Conservation (phyloP, 2,888 invertebrate species). For the Oligia fasciuncula region DNA sequence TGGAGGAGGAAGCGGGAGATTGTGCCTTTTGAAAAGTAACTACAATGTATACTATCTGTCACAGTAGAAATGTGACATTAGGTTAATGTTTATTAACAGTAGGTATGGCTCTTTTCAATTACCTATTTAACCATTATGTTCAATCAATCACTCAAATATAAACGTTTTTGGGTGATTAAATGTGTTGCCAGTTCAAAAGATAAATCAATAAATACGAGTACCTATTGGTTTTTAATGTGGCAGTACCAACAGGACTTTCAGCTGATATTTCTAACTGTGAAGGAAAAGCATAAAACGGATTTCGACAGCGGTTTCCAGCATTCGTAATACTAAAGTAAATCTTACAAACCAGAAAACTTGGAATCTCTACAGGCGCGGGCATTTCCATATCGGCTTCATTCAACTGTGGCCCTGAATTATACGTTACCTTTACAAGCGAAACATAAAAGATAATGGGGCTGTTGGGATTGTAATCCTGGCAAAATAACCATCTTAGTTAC, state of each 20-base stretch:
- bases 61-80: not conserved
- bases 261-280: no score
- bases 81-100: not conserved
- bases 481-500: slow-evolving; percentile 16
- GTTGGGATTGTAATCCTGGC: slow-evolving; percentile 1
- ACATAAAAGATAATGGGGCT: slow-evolving; percentile 19
- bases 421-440: slow-evolving; percentile 11
- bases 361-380: not conserved
- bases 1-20: not conserved
- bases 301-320: not conserved
- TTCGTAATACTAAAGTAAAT: not conserved
- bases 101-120: not conserved
- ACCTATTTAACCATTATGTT: not conserved
- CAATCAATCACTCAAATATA: not conserved
- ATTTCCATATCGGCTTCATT: not conserved
- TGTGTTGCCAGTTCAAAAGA: not conserved
- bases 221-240: not conserved
- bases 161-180: no score
- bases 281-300: not conserved
- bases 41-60: not conserved
- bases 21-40: slow-evolving; percentile 15
- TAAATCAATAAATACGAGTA: not conserved
- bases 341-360: slow-evolving; percentile 1
- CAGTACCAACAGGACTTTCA: not conserved
- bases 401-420: not conserved